Conservation (phyloP, 1,140 invertebrate species). For the Oedothorax gibbosus region DNA sequence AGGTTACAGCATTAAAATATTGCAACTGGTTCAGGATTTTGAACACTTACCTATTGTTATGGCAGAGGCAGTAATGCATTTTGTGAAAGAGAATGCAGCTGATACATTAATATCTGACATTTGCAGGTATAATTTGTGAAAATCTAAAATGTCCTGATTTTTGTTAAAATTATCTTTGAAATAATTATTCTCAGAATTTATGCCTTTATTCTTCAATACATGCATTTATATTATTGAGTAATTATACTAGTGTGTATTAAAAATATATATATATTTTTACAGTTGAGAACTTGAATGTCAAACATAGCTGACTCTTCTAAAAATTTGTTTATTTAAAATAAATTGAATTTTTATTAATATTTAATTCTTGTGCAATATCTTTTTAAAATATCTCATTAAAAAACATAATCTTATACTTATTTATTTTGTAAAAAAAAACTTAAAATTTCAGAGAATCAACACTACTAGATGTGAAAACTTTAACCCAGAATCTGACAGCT, state of each 20-base stretch:
- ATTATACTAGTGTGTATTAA: too few species aligned
- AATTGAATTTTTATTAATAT: neutral
- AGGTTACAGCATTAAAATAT: conserved; percentile 69
- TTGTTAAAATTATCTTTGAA: too few species aligned
- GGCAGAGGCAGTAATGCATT: conserved; percentile 78
- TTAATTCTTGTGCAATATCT: too few species aligned
- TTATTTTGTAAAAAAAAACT: too few species aligned
- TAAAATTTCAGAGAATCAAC: conserved; percentile 74
- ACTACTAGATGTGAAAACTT: conserved; percentile 72
- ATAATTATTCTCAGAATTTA: too few species aligned
- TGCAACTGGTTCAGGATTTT: conserved; percentile 79
- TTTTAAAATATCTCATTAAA: too few species aligned
- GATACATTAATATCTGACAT: conserved; percentile 53
- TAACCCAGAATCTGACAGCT: conserved; percentile 72
- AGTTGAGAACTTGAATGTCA: too few species aligned
- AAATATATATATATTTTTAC: too few species aligned
- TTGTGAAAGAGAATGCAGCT: conserved; percentile 74
- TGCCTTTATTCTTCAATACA: too few species aligned
- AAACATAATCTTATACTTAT: too few species aligned
- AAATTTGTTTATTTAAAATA: neutral
- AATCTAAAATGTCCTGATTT: too few species aligned
- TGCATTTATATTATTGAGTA: too few species aligned
- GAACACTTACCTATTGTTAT: conserved; percentile 79
- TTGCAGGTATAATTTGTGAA: conserved; percentile 11
- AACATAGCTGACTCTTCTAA: neutral